Evolutionary conservation across 1,140 invertebrate species (phyloP).

Genomic region (Cheumatopsyche charites): DNA sequence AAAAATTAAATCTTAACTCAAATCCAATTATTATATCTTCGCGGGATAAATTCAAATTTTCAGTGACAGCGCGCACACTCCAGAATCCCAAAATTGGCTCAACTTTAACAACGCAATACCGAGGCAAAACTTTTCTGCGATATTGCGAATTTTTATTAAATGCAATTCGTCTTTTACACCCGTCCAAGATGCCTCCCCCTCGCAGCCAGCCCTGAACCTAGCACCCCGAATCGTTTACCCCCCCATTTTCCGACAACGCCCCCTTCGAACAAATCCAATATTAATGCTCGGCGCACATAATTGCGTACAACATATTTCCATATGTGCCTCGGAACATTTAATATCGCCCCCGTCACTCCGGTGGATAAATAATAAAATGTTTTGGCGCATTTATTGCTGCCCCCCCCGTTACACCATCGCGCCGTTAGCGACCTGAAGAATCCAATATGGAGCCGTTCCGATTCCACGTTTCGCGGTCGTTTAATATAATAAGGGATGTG

Average conservation of each 20-base stretch:
- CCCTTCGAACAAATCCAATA: slow-evolving; percentile 41
- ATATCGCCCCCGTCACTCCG: slow-evolving; percentile 45
- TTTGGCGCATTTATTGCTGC: slow-evolving; percentile 34
- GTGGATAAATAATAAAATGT: slow-evolving; percentile 32
- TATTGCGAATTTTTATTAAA: slow-evolving; percentile 2
- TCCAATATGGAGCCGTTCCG: slow-evolving; percentile 11
- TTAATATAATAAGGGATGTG: background rate
- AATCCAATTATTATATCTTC: too few relatives aligned
- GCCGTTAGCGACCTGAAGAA: background rate
- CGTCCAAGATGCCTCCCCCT: background rate
- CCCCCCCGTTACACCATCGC: background rate
- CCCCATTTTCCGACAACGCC: slow-evolving; percentile 1
- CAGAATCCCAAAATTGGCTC: too few relatives aligned
- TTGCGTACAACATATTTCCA: slow-evolving; percentile 45
- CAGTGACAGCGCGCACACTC: too few relatives aligned
- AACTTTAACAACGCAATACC: too few relatives aligned
- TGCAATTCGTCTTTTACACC: slow-evolving; percentile 15
- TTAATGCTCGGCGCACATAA: slow-evolving; percentile 45
- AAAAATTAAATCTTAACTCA: too few relatives aligned
- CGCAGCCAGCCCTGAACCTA: background rate
- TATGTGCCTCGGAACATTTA: slow-evolving; percentile 44
- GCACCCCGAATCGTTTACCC: background rate
- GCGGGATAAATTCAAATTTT: too few relatives aligned
- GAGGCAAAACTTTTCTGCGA: too few relatives aligned
- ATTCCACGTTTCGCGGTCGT: background rate